Base-by-base conservation (phyloP, 1,140 invertebrate genomes). In the Lepidurus packardi region DNA sequence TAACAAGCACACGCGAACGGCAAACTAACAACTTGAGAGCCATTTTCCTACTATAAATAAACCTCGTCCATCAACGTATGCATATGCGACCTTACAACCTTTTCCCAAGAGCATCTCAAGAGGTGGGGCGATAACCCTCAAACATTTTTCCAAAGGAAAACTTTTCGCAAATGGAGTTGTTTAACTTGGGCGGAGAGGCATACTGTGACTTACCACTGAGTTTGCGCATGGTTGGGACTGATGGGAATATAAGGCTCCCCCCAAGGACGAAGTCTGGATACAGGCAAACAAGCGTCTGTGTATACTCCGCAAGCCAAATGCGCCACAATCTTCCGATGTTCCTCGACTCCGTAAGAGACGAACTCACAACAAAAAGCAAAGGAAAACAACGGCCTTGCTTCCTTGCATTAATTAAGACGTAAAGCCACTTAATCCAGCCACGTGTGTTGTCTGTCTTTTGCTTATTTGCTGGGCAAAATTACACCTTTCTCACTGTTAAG, bases 21-120 rank as follows among this genome's bases (percentile, higher is more conserved):
- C 53, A 16, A 9, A 65, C 53, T 21, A 65, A 65, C 53, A 65
- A 65, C 53, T 65, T 65, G 53, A 65, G 53, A 65, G 53, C 53
- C 53, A 65, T 65, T 65, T 65, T 65, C 34, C 53, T 65, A 65
- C 53, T 65, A 65, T 65, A 65, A 65, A 65, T 65, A 65, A 65
- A 65, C 53, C 53, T 21, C 53, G 53, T 65, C 53, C 53, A 65
- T 65, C 53, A 7, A 65, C 53, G 21, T 21, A 65, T n/a, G 21
- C 21, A 21, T 65, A 21, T 65, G 13, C 21, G 53, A 65, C 53
- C 53, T 65, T 65, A 11, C 53, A 65, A 65, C 53, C 53, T 65
- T 65, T 65, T 65, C 16, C 45, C 16, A 16, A 16, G 53, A 65
- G 53, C 53, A 13, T n/a, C 7, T 65, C 21, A 7, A 16, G 53